Evolutionary conservation across 2,888 invertebrate species (phyloP).

Genomic region (Cheilosia vernalis): DNA sequence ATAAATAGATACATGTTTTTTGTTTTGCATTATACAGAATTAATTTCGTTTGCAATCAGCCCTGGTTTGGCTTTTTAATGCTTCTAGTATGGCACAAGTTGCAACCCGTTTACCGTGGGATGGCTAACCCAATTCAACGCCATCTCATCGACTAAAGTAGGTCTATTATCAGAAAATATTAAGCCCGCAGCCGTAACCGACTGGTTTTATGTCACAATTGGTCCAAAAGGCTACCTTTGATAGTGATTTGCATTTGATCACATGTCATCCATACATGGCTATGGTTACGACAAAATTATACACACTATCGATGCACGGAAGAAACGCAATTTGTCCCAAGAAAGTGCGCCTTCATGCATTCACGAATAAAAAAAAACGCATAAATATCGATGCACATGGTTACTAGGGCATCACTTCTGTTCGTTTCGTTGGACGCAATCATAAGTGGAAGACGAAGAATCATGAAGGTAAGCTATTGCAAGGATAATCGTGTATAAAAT

Average conservation of each 20-base stretch:
- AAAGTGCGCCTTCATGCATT: slow-evolving; percentile 14
- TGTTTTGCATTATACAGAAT: no score
- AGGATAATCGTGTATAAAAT: neutral
- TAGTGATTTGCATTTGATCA: slow-evolving; percentile 29
- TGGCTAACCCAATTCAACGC: neutral
- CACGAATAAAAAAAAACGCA: slow-evolving; percentile 15
- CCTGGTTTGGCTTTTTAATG: no score
- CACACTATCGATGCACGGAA: slow-evolving; percentile 24
- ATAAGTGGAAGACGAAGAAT: slow-evolving; percentile 55
- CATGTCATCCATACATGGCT: slow-evolving; percentile 8
- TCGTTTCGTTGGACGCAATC: slow-evolving; percentile 51
- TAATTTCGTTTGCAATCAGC: no score
- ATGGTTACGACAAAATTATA: slow-evolving; percentile 30
- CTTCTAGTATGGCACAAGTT: no score
- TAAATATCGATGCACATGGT: slow-evolving; percentile 57
- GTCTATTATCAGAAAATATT: neutral
- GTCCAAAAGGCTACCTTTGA: slow-evolving; percentile 5
- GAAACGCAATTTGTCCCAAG: slow-evolving; percentile 12
- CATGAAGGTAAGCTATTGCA: slow-evolving; percentile 53
- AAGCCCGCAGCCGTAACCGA: slow-evolving; percentile 10
- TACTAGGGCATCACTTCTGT: slow-evolving; percentile 52
- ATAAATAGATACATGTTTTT: no score
- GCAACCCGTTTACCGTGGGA: neutral
- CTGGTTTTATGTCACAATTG: slow-evolving; percentile 30
- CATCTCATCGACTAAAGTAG: neutral